Evolutionary conservation across 1,140 invertebrate species (phyloP), one percentile per base, ranked within the genome.

Genomic region (Melipona quadrifasciata): DNA sequence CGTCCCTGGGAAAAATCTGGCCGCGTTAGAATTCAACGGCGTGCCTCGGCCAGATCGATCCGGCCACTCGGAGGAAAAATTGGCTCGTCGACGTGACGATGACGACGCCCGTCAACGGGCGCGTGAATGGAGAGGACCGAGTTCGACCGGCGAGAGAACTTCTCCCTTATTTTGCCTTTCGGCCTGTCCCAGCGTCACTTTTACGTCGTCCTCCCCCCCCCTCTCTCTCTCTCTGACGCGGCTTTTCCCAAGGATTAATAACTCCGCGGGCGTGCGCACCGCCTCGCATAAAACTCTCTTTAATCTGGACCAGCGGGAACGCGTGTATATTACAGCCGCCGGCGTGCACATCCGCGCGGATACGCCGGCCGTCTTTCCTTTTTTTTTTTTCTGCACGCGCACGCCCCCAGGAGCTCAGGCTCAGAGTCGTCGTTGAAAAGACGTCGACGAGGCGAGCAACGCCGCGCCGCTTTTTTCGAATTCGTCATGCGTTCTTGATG

Each of bases 231-330:
- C 24, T 73, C 51, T 57, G 51, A 77, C 76, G 81, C 78, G 84
- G 80, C 88, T 88, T 82, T 85, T 72, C 6, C 80, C 88, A 89
- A 90, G 90, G 90, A 91, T 91, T 91, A 91, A 91, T 91, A 91
- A 91, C 90, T 83, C 86, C 67, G 80, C 68, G 87, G 51, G 71
- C 77, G 39, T 6, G 39, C 82, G 86, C 39, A 80, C 77, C 80
- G 82, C 82, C 85, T 87, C 85, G 90, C 87, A 86, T 90, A 90
- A 91, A 91, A 91, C 87, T 90, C 90, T 76, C 90, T 91, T 91
- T 91, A 91, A 91, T 91, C 90, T 90, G 90, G 87, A 88, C 85
- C 82, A 89, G 85, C 86, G 84, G 34, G 83, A 87, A 86, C 88
- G 89, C 85, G 81, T 83, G 87, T 88, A 88, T 89, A 88, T 86